phyloP scores from a whole-genome alignment of 2,113 vertebrate species.

The Zosterops hypoxanthus region DNA sequence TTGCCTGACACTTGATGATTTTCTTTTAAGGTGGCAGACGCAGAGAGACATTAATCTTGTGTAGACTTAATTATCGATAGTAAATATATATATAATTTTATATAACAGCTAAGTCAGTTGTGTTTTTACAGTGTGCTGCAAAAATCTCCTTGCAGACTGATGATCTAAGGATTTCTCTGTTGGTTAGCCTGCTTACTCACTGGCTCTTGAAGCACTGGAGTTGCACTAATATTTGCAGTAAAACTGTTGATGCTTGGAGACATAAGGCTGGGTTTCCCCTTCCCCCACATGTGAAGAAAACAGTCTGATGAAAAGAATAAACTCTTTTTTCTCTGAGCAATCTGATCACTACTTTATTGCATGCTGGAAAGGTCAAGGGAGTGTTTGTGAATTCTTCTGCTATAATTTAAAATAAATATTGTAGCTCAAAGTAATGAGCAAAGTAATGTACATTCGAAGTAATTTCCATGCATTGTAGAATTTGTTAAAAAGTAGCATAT shows the following conservation, averaged over 20 bases:
- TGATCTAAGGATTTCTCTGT: not conserved
- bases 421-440: not conserved
- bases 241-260: not conserved
- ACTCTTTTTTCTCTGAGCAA: not conserved
- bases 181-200: not conserved
- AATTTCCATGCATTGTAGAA: not conserved
- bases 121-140: not conserved
- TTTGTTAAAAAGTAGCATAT: not conserved
- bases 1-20: not conserved
- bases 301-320: not conserved
- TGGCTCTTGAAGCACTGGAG: not conserved
- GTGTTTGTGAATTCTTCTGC: not conserved
- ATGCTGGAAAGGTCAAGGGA: not conserved
- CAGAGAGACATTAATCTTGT: not conserved
- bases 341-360: not conserved
- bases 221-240: not conserved
- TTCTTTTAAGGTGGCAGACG: not conserved
- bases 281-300: not conserved
- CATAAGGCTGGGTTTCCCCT: not conserved
- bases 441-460: not conserved
- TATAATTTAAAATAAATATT: not conserved
- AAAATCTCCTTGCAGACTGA: not conserved
- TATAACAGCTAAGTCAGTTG: not conserved
- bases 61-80: not conserved
- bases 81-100: not conserved